A percentile compares a stretch with the other conserved stretches of the same genome.
phyloP scores from a whole-genome alignment of 2,888 invertebrate species.

The Mellilla xanthometata region DNA sequence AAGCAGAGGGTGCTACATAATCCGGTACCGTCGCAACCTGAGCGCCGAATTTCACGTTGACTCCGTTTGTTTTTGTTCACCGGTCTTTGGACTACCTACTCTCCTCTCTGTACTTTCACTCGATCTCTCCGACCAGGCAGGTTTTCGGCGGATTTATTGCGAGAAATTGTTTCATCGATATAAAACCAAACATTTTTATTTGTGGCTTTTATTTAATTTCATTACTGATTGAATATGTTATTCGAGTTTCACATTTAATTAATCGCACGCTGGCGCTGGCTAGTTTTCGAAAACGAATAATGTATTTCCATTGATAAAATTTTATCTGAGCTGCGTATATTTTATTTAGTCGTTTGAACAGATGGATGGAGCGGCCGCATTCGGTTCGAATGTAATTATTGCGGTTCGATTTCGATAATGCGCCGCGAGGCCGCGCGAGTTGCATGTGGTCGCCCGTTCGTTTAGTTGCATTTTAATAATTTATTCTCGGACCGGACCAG shows the following conservation, averaged over 20 bases:
- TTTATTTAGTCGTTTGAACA: conserved; percentile 68
- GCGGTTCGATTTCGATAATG: conserved; percentile 79
- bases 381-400: conserved; percentile 78
- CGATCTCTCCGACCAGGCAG: conserved; percentile 19
- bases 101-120: conserved; percentile 45
- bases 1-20: conserved; percentile 65
- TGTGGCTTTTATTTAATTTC: conserved; percentile 28
- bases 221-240: conserved; percentile 39
- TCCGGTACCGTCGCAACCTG: conserved; percentile 51
- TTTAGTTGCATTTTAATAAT: conserved; percentile 77
- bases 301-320: conserved; percentile 62
- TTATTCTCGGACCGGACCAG: conserved; percentile 59
- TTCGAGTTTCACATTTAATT: conserved; percentile 54
- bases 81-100: conserved; percentile 42
- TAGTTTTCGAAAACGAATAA: conserved; percentile 50
- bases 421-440: conserved; percentile 66
- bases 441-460: conserved; percentile 70
- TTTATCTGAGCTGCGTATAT: conserved; percentile 57
- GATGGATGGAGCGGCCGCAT: conserved; percentile 68
- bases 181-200: conserved; percentile 12
- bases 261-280: conserved; percentile 41
- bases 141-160: conserved; percentile 20
- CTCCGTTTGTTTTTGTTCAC: conserved; percentile 56
- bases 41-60: conserved; percentile 54
- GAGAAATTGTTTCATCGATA: conserved; percentile 15